Conservation (phyloP, 2,888 invertebrate genomes). For the Ennomos quercinarius region DNA sequence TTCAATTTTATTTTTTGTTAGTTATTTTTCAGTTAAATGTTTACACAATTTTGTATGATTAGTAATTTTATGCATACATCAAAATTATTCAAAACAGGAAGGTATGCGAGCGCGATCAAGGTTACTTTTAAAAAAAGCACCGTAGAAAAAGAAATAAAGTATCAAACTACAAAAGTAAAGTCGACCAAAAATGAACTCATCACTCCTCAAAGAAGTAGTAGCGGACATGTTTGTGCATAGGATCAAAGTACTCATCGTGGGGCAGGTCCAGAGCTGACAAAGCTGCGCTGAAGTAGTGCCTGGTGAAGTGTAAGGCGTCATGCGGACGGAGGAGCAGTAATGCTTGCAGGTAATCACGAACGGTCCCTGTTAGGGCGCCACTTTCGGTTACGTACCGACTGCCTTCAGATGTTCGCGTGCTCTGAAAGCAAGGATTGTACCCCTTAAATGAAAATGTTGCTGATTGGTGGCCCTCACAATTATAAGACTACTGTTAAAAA, state of each 20-base stretch:
- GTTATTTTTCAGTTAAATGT: too few species aligned
- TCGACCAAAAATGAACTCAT: slow-evolving; percentile 16
- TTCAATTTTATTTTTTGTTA: too few species aligned
- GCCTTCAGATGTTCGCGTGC: slow-evolving; percentile 75
- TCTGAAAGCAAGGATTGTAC: slow-evolving; percentile 52
- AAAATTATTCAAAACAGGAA: too few species aligned
- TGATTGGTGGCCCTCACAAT: too few species aligned
- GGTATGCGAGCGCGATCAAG: too few species aligned
- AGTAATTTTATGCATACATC: too few species aligned
- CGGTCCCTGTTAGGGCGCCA: slow-evolving; percentile 82
- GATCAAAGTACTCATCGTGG: slow-evolving; percentile 79
- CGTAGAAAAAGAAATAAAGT: neutral
- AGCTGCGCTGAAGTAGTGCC: slow-evolving; percentile 82
- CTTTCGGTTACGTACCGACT: slow-evolving; percentile 85
- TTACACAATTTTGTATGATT: too few species aligned
- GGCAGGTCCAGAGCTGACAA: slow-evolving; percentile 78
- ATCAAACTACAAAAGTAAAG: slow-evolving; percentile 4
- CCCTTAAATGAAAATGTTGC: too few species aligned
- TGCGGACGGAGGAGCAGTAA: slow-evolving; percentile 84
- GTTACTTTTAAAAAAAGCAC: too few species aligned
- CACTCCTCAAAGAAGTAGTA: slow-evolving; percentile 78
- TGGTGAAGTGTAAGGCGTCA: slow-evolving; percentile 84
- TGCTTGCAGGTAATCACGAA: slow-evolving; percentile 86
- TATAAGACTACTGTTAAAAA: too few species aligned
- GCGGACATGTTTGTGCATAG: slow-evolving; percentile 67